These are phyloP conservation scores for Zelleria hepariella DNA, from an alignment of 2,888 invertebrate species.

Conservation along the genomic window DNA sequence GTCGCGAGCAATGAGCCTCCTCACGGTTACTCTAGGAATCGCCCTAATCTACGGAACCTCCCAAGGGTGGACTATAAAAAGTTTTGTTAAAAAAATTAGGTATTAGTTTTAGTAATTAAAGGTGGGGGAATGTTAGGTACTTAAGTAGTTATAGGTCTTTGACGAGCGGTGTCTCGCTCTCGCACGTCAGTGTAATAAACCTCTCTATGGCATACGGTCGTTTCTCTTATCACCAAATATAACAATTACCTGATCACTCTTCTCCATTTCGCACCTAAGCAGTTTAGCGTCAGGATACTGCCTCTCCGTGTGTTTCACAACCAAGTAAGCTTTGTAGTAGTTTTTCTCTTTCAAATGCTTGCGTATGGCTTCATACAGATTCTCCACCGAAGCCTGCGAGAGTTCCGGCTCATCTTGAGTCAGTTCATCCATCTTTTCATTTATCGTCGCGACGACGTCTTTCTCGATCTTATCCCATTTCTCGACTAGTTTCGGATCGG, in stretches of 20 bases:
- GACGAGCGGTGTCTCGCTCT: too few relatives aligned
- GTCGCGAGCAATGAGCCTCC: too few relatives aligned
- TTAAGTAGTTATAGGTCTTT: too few relatives aligned
- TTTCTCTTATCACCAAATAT: too few relatives aligned
- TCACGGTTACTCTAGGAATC: too few relatives aligned
- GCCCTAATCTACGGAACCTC: too few relatives aligned
- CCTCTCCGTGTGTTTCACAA: slow-evolving; percentile 60
- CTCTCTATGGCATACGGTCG: too few relatives aligned
- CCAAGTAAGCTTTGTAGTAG: slow-evolving; percentile 66
- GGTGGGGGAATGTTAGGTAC: too few relatives aligned
- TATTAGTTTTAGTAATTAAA: too few relatives aligned
- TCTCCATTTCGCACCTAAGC: slow-evolving; percentile 58
- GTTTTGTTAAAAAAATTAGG: too few relatives aligned
- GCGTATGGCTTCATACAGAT: slow-evolving; percentile 54
- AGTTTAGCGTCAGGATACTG: slow-evolving; percentile 61
- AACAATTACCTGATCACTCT: slow-evolving; percentile 65
- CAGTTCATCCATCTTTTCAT: slow-evolving; percentile 53
- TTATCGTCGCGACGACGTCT: slow-evolving; percentile 61
- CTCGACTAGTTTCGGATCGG: slow-evolving; percentile 52
- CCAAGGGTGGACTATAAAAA: too few relatives aligned
- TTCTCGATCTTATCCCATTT: slow-evolving; percentile 70
- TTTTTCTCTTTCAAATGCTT: slow-evolving; percentile 56
- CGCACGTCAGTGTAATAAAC: too few relatives aligned
- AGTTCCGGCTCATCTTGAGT: slow-evolving; percentile 62
- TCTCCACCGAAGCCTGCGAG: slow-evolving; percentile 55